A percentile compares a stretch with the other conserved stretches of the same genome.
phyloP scores from a whole-genome alignment of 1,140 invertebrate species.

The Ladona fulva region DNA sequence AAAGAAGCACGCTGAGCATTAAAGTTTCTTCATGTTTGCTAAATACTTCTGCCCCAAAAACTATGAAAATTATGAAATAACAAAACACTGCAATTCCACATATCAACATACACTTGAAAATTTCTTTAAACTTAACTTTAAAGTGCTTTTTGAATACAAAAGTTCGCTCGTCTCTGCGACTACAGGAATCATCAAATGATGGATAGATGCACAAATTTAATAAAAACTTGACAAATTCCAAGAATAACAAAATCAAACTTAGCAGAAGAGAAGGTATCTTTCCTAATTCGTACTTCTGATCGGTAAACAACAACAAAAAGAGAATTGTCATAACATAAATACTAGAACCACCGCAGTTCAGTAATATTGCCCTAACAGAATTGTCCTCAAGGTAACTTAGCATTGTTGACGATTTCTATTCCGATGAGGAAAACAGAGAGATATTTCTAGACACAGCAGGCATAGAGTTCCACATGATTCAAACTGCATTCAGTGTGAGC shows the following conservation, averaged over 20 bases:
- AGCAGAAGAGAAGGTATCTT: background rate
- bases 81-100: conserved; percentile 32
- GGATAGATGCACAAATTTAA: background rate
- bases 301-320: background rate
- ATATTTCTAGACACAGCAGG: too few species aligned
- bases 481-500: too few species aligned
- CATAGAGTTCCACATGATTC: too few species aligned
- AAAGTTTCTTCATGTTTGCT: conserved; percentile 58
- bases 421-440: too few species aligned
- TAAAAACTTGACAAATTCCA: background rate
- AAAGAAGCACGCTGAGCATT: conserved; percentile 56
- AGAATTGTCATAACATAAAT: background rate
- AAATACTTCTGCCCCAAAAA: conserved; percentile 66
- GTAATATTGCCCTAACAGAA: too few species aligned
- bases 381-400: too few species aligned
- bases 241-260: background rate
- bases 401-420: too few species aligned
- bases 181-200: background rate
- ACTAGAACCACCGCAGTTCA: too few species aligned
- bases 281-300: background rate
- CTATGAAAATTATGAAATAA: conserved; percentile 52
- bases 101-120: conserved; percentile 33
- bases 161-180: background rate
- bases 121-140: conserved; percentile 28
- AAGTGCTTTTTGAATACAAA: conserved; percentile 20